Percentiles rank a stretch among this genome's conserved stretches.
Conservation (phyloP, 2,888 invertebrate species). For the Cordilura impudica region DNA sequence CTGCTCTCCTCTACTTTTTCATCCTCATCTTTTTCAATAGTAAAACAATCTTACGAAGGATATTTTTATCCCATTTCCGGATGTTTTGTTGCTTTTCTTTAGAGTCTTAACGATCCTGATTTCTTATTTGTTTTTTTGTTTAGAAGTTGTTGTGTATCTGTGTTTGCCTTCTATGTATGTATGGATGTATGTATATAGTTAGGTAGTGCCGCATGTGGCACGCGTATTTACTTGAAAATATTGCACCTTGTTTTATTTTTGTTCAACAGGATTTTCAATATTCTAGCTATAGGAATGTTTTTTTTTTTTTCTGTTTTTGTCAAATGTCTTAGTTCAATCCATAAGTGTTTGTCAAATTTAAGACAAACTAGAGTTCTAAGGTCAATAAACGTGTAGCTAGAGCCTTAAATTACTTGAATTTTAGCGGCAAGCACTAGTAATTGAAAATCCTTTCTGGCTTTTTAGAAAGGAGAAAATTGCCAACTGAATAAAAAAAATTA, state of each 20-base stretch:
- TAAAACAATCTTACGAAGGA: conserved; percentile 38
- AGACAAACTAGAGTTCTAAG: not conserved
- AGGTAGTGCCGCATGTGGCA: conserved; percentile 55
- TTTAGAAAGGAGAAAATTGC: not conserved
- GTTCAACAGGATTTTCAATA: conserved; percentile 22
- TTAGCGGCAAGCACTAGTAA: not conserved
- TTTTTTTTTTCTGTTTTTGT: too few species aligned
- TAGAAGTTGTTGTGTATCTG: conserved; percentile 17
- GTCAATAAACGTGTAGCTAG: not conserved
- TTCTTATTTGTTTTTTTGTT: conserved; percentile 42
- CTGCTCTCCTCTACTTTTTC: conserved; percentile 2
- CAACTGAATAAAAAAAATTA: not conserved
- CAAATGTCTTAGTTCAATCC: conserved; percentile 7
- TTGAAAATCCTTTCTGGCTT: not conserved
- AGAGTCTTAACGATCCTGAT: conserved; percentile 28
- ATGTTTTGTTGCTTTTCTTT: conserved; percentile 56
- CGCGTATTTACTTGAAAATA: conserved; percentile 52
- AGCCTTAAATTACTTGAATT: not conserved
- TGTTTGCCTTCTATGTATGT: conserved; percentile 10
- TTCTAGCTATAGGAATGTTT: conserved; percentile 12
- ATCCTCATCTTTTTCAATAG: conserved; percentile 29
- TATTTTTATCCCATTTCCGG: conserved; percentile 62
- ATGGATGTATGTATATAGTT: conserved; percentile 21
- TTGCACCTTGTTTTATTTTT: conserved; percentile 58
- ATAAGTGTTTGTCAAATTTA: not conserved